Evolutionary conservation across 2,888 invertebrate species (phyloP).

Genomic region (Eupithecia inturbata): DNA sequence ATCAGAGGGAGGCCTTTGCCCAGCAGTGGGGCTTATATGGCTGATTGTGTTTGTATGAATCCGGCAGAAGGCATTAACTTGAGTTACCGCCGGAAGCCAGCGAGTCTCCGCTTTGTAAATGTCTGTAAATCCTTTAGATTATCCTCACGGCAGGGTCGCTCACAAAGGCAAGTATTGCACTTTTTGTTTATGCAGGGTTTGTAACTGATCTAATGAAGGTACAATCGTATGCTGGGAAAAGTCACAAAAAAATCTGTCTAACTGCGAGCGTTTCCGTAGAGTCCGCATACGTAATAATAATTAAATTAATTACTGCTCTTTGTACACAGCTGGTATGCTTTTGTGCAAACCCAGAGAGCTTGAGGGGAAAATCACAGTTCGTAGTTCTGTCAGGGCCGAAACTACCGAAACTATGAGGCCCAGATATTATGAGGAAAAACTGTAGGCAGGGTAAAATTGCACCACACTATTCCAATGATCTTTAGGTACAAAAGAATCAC

Average conservation of each 20-base stretch:
- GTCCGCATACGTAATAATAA: conserved; percentile 56
- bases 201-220: neutral
- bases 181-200: neutral
- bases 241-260: conserved; percentile 6
- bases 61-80: neutral
- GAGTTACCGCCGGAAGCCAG: neutral
- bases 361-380: conserved; percentile 29
- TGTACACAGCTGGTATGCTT: conserved; percentile 38
- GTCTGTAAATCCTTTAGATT: neutral
- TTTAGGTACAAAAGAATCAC: neutral
- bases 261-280: conserved; percentile 50
- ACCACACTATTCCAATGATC: neutral
- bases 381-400: conserved; percentile 14
- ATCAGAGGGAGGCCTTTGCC: too few relatives aligned
- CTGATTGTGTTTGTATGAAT: neutral
- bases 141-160: neutral
- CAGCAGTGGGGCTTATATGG: neutral
- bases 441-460: neutral
- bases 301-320: conserved; percentile 58
- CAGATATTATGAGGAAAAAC: neutral
- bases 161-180: neutral
- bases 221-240: neutral
- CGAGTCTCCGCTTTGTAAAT: neutral
- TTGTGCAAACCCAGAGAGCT: conserved; percentile 31
- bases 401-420: neutral